Base-by-base conservation (phyloP, 2,888 invertebrate species). In the Agrenia bidenticulata region DNA sequence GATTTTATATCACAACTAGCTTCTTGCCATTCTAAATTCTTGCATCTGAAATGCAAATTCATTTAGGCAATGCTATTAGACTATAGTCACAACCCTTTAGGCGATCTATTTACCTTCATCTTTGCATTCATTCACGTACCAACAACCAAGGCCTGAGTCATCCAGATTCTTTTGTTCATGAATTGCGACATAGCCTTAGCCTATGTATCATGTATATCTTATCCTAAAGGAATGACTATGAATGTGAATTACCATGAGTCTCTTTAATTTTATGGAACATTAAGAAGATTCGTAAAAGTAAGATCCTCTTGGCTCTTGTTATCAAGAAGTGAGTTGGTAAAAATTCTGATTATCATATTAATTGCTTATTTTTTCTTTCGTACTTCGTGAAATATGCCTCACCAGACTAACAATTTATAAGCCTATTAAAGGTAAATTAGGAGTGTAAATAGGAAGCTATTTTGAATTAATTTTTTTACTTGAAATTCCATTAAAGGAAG, bases 401-500 rank as follows among this genome's bases (percentile, higher is more conserved):
- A n/a, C n/a, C n/a, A n/a, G n/a, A n/a, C n/a, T n/a, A n/a, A n/a
- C 39, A 7, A 15, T 39, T 39, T 39, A 7, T 39, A 15, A 39
- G 39, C 39, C 39, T 11, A 39, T 11, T 39, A 39, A 15, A 7
- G 15, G 39, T 15, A 39, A 39, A 39, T 39, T 11, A 15, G 39
- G 7, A 15, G 39, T 39, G 15, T 45, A n/a, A 45, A 45, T 45
- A 19, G 45, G 45, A 45, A 45, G 45, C 45, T 45, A 45, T 19
- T 45, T 19, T 4, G 32, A 32, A 32, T 32, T 32, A 32, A 11
- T 7, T 19, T 45, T n/a, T 17, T 5, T 19, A 9, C 45, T 45
- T 45, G 45, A 32, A 32, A 32, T 32, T n/a, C 45, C 45, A 17
- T 45, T 45, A 45, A 45, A 17, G 45, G 45, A 19, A 45, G 15